These are phyloP conservation scores for Plutella xylostella DNA, from an alignment of 2,888 invertebrate genomes.

Conservation along the genomic window DNA sequence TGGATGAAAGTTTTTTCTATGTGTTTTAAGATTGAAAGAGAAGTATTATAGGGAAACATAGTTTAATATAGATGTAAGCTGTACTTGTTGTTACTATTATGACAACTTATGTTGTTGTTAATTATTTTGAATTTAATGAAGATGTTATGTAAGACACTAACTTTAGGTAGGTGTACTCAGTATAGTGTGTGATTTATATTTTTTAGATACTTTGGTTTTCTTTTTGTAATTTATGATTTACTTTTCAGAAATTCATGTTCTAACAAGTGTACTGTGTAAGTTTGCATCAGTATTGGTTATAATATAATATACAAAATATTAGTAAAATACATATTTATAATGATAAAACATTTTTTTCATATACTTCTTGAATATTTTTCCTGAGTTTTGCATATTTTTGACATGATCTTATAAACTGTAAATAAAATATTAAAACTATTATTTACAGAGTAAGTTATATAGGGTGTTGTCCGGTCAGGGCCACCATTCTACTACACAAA, in stretches of 20 bases:
- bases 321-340: not conserved
- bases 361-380: too few relatives aligned
- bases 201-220: too few relatives aligned
- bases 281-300: constrained; percentile 4
- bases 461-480: too few relatives aligned
- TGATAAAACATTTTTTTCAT: too few relatives aligned
- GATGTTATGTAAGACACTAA: constrained; percentile 39
- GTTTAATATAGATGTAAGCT: constrained; percentile 36
- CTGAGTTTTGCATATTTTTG: too few relatives aligned
- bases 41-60: constrained; percentile 47
- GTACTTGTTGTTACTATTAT: constrained; percentile 55
- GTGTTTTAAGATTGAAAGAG: constrained; percentile 31
- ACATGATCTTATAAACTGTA: too few relatives aligned
- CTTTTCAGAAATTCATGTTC: constrained; percentile 21
- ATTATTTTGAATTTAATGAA: constrained; percentile 59
- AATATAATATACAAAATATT: too few relatives aligned
- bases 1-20: constrained; percentile 41
- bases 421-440: constrained; percentile 7
- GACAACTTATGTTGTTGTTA: constrained; percentile 59
- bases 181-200: constrained; percentile 53
- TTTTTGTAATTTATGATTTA: constrained; percentile 36
- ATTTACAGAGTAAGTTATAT: too few relatives aligned
- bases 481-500: too few relatives aligned
- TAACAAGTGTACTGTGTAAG: not conserved
- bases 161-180: constrained; percentile 29